Base-by-base conservation (phyloP, 2,113 vertebrate species). In the Cisticola juncidis region DNA sequence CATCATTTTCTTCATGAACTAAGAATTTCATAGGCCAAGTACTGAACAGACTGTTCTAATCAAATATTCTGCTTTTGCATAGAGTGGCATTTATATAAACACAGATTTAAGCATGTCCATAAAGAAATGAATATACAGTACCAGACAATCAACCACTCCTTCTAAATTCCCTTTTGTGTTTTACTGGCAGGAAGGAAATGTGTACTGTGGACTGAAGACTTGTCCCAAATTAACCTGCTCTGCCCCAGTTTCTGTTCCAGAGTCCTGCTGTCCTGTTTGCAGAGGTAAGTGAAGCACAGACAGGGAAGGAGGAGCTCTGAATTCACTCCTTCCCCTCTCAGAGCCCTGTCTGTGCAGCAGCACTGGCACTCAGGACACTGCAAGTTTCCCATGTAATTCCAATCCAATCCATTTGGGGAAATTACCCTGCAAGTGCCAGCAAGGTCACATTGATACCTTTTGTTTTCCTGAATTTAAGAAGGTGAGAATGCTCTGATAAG, bases 151-250 rank as follows among this genome's bases (percentile, higher is more conserved):
- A 0, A 40, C 13, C 7, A 31, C 29, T 58, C 6, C 47, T 81
- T 26, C 72, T 91, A 69, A 87, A 92, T 50, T 65, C 24, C 56
- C 33, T 36, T 81, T 86, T 96, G 10, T 96, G 66, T 97, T 88
- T 97, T 60, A 56, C 88, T 93, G 96, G 79, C 97, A 98, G 98
- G 98, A 98, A 93, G 98, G 98, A 61, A 98, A 98, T 29, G 98
- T 98, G 35, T 98, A 98, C 80, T 98, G 98, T 92, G 97, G 98
- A 61, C 92, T 98, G 95, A 98, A 98, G 97, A 98, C 98, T 38
- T 98, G 98, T 77, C 98, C 98, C 80, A 98, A 96, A 92, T 92
- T 98, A 95, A 97, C 95, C 45, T 98, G 98, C 93, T 96, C 97
- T 21, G 98, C 97, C 77, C 98, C 98, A 72, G 96, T 98, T 56